These are phyloP conservation scores for Parascotia fuliginaria DNA, from an alignment of 2,888 invertebrate species.

Conservation along the genomic window DNA sequence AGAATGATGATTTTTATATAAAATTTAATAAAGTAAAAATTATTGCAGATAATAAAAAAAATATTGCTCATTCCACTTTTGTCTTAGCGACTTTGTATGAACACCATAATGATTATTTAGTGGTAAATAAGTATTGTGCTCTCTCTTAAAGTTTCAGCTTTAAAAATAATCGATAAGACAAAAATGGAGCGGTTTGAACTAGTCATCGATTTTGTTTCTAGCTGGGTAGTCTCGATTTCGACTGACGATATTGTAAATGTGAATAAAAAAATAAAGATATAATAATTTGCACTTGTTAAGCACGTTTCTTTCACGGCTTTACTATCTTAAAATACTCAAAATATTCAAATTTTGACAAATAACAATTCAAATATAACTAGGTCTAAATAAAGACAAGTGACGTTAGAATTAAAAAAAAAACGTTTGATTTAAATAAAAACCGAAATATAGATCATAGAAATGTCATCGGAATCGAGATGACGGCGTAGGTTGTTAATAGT, in stretches of 20 bases:
- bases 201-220: conserved; percentile 69
- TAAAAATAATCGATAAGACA: conserved; percentile 57
- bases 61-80: conserved; percentile 57
- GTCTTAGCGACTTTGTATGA: conserved; percentile 53
- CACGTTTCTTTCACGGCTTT: conserved; percentile 20
- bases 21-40: conserved; percentile 65
- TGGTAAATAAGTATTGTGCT: conserved; percentile 40
- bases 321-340: neutral
- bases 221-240: conserved; percentile 75
- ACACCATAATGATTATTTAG: conserved; percentile 56
- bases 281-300: conserved; percentile 36
- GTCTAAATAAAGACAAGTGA: too few species aligned
- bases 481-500: conserved; percentile 84
- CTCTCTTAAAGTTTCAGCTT: conserved; percentile 58
- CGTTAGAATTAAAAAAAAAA: too few species aligned
- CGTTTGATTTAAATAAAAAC: neutral
- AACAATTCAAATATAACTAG: too few species aligned
- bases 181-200: conserved; percentile 57
- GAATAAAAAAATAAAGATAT: neutral
- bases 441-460: neutral
- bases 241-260: conserved; percentile 24
- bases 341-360: too few species aligned
- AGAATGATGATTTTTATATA: conserved; percentile 83
- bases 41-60: conserved; percentile 62
- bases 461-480: conserved; percentile 68